A percentile compares a stretch with the other conserved stretches of the same genome.
These are phyloP conservation scores for Rhinatrema bivittatum DNA, from an alignment of 2,797 vertebrate genomes.

Conservation along the genomic window DNA sequence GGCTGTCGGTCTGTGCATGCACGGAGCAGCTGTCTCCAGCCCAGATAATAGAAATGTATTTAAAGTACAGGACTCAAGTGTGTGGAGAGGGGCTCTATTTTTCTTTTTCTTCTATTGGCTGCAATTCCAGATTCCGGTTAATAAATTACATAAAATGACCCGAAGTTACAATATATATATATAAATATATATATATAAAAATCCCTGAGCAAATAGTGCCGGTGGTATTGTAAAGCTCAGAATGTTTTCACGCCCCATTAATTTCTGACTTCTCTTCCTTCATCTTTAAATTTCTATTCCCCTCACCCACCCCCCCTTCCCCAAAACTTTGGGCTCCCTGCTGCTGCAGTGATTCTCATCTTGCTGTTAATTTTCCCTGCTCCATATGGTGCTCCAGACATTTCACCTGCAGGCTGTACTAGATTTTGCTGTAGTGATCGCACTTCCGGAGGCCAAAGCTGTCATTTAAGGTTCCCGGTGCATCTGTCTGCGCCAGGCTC, in stretches of 20 bases:
- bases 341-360: conserved; percentile 97
- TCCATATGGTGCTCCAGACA: conserved; percentile 99
- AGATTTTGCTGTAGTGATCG: conserved; percentile 88
- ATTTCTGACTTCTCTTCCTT: conserved; percentile 97
- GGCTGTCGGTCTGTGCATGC: too few relatives aligned
- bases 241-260: conserved; percentile 95
- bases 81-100: too few relatives aligned
- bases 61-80: too few relatives aligned
- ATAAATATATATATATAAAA: conserved; percentile 24
- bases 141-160: conserved; percentile 81
- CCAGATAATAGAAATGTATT: conserved; percentile 22
- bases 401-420: conserved; percentile 99
- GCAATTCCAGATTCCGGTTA: conserved; percentile 66
- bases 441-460: conserved; percentile 94
- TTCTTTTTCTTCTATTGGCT: too few relatives aligned
- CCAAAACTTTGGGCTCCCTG: conserved; percentile 70
- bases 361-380: conserved; percentile 99
- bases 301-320: too few relatives aligned
- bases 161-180: conserved; percentile 73
- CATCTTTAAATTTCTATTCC: conserved; percentile 92
- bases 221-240: conserved; percentile 96
- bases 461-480: conserved; percentile 91
- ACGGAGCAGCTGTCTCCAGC: too few relatives aligned
- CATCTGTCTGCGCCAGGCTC: conserved; percentile 84
- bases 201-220: conserved; percentile 93